Base-by-base conservation (phyloP, 2,888 invertebrate species). In the Caenorhabditis imperialis region DNA sequence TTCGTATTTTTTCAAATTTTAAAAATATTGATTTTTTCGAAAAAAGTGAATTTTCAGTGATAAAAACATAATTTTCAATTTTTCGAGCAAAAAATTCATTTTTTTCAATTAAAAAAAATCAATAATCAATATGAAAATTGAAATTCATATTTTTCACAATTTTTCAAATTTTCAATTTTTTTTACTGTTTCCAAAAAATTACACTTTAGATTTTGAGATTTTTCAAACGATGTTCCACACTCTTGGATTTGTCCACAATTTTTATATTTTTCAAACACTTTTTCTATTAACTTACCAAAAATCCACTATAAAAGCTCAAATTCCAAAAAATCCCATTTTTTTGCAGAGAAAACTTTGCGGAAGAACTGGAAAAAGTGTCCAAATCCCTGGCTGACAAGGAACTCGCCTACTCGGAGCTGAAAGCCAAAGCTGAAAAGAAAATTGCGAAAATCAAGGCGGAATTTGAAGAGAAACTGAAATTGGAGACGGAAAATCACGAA, bases 381-480 rank as follows among this genome's bases (percentile, higher is more conserved):
- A 53, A 40, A 40, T 6, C 33, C 5, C 14, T 75, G 8, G 65
- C 63, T 37, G 53, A 63, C 10, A 62, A 61, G 23, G 77, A 77
- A 20, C 23, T 27, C 0, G 69, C 63, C 0, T 58, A 67, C 22
- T 37, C 45, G 6, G 75, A 79, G 8, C 22, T 70, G 58, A 67
- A 75, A 20, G 8, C 38, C 18, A 77, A 76, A 38, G 72, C 71
- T 14, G 81, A 82, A 23, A 69, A 65, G 40, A 65, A 72, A 23
- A 45, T 77, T 16, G 57, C 57, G 18, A 82, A 77, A 37, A 47
- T 75, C 30, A 78, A 76, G 35, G 30, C 47, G 18, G 54, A 65
- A 23, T 73, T 73, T n/a, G 65, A 73, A 22, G 73, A 67, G 20
- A 57, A 57, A 22, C 37, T 51, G 25, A 50, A 57, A 51, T 12